Conservation (phyloP, 2,888 invertebrate genomes). For the Agrotis segetum region DNA sequence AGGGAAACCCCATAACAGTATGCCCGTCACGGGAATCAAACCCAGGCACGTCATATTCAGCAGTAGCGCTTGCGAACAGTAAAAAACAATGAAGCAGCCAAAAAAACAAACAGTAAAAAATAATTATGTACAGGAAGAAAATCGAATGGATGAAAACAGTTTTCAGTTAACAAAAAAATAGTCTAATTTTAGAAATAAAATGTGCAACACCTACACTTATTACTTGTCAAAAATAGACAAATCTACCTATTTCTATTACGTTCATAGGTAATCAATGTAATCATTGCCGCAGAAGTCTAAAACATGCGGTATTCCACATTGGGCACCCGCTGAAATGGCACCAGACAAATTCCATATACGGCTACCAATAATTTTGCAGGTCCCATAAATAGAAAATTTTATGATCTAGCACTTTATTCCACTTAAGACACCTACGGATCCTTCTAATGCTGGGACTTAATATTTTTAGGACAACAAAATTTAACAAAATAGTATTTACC, state of each 20-base stretch:
- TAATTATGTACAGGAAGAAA: neutral
- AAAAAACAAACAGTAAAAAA: neutral
- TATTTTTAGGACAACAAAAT: too few relatives aligned
- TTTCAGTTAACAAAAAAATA: neutral
- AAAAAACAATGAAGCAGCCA: too few relatives aligned
- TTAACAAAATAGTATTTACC: too few relatives aligned
- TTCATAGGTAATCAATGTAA: conserved; percentile 13
- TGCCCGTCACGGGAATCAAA: neutral
- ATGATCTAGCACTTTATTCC: too few relatives aligned
- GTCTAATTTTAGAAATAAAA: conserved; percentile 4
- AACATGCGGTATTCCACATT: conserved; percentile 40
- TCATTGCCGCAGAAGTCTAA: conserved; percentile 31
- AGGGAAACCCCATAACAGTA: too few relatives aligned
- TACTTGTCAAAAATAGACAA: conserved; percentile 14
- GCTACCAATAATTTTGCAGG: too few relatives aligned
- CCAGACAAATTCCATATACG: too few relatives aligned
- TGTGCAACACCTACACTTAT: neutral
- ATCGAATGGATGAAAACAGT: neutral
- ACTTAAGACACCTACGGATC: too few relatives aligned
- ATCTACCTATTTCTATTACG: too few relatives aligned
- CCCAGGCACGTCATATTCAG: neutral
- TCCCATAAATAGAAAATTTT: too few relatives aligned
- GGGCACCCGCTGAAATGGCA: too few relatives aligned
- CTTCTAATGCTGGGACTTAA: too few relatives aligned
- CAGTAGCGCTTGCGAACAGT: neutral